A percentile compares a stretch with the other conserved stretches of the same genome.
These are phyloP conservation scores for Drosophila funebris DNA, from an alignment of 1,140 invertebrate species.

Conservation along the genomic window DNA sequence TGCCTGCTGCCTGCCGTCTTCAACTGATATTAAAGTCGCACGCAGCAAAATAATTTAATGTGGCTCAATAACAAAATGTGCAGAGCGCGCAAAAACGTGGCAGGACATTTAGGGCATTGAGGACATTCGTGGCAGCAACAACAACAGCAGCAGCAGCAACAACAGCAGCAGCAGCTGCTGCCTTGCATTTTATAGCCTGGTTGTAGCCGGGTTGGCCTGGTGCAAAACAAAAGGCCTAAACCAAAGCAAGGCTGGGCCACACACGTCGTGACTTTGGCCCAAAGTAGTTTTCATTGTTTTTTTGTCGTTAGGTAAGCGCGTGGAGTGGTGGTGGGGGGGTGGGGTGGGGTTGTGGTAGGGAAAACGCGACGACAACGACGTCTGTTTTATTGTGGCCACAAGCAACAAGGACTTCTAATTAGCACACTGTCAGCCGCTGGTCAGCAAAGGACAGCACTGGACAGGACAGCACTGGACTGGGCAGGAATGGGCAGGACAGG, in stretches of 20 bases:
- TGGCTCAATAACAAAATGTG: slow-evolving; percentile 17
- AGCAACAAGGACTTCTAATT: slow-evolving; percentile 82
- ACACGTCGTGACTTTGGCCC: slow-evolving; percentile 64
- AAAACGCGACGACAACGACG: slow-evolving; percentile 34
- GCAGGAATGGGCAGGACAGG: slow-evolving; percentile 29
- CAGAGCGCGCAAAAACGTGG: slow-evolving; percentile 57
- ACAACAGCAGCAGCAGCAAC: too few species aligned
- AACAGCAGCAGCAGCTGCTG: slow-evolving; percentile 22
- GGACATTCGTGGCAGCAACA: slow-evolving; percentile 6
- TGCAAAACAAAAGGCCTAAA: slow-evolving; percentile 38
- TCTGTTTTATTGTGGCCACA: slow-evolving; percentile 81
- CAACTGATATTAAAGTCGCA: slow-evolving; percentile 56
- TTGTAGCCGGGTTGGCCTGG: slow-evolving; percentile 16
- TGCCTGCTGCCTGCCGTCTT: background rate
- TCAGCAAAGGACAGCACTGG: slow-evolving; percentile 30
- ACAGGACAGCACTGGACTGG: slow-evolving; percentile 19
- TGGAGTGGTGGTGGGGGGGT: background rate
- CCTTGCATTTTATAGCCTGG: slow-evolving; percentile 69
- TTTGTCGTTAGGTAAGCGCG: too few species aligned
- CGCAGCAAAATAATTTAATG: slow-evolving; percentile 40
- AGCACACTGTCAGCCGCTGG: slow-evolving; percentile 75
- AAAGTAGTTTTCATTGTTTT: slow-evolving; percentile 82
- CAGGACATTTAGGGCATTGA: slow-evolving; percentile 43
- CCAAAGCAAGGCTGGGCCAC: background rate
- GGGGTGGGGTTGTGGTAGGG: slow-evolving; percentile 5